Evolutionary conservation across 2,113 vertebrate species (phyloP), one percentile per base, ranked within the genome.

Genomic region (Oreochromis niloticus): DNA sequence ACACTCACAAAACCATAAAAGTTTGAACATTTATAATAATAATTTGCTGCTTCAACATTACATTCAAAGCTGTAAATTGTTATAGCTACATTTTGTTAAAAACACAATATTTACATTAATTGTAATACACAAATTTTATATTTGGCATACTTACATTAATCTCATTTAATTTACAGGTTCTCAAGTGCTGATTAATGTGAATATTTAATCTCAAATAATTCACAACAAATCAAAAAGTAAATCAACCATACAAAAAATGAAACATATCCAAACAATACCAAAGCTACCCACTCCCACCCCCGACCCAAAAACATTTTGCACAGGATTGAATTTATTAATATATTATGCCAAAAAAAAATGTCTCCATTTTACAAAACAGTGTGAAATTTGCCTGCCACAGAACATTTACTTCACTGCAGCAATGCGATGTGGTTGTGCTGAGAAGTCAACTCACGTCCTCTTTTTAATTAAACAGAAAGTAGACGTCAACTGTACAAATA

Each of bases 51-150:
- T 98, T 96, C 96, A 97, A 99, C 98, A 99, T 99, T 99, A 99
- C 98, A 99, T 99, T 99, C 98, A 98, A 99, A 98, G 97, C 96
- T 98, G 98, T 98, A 98, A 98, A 98, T 97, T 97, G 98, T 98
- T 99, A 99, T 99, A 98, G 98, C 97, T 98, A 98, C 97, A 98
- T 98, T 98, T 98, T 98, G 98, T 99, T 98, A 99, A 99, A 99
- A 99, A 98, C 97, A 99, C 96, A 95, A 50, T 99, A 99, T 99
- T 97, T 99, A 99, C 98, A 99, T 97, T 97, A 98, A 97, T 96
- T 97, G 95, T 95, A 97, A 97, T 98, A 98, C 98, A 98, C 97
- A 98, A 89, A 97, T 97, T 98, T 97, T 97, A 97, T 99, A 99
- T 99, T 99, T 99, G 98, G 98, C 98, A 98, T 99, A 98, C 97